These are phyloP conservation scores for Cecropterus lyciades DNA, from an alignment of 1,140 invertebrate genomes.

Conservation along the genomic window DNA sequence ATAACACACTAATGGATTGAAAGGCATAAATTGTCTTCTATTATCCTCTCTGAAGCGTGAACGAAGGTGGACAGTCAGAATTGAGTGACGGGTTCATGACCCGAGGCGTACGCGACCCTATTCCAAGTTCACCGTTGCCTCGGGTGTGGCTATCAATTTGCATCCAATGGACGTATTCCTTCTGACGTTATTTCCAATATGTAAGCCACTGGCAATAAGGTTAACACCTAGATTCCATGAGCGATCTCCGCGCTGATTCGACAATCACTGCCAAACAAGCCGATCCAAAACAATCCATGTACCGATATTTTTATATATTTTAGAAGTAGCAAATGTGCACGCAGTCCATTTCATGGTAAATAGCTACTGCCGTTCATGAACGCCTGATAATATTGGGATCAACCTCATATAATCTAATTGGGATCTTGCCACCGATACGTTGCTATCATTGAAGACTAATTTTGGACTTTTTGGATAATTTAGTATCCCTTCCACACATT, in stretches of 20 bases:
- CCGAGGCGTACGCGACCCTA: conserved; percentile 54
- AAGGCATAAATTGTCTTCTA: conserved; percentile 37
- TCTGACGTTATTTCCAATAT: conserved; percentile 31
- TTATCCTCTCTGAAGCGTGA: conserved; percentile 36
- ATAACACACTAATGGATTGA: conserved; percentile 19
- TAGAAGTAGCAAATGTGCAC: too few relatives aligned
- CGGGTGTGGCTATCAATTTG: conserved; percentile 59
- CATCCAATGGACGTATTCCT: conserved; percentile 56
- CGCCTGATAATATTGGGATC: too few relatives aligned
- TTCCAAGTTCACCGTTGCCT: conserved; percentile 57
- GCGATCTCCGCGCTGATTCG: conserved; percentile 7
- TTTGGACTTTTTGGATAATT: too few relatives aligned
- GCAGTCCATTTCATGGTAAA: too few relatives aligned
- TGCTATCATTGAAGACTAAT: not conserved
- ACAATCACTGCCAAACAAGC: conserved; percentile 5
- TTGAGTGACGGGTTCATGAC: conserved; percentile 54
- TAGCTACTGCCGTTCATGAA: too few relatives aligned
- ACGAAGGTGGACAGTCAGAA: conserved; percentile 48
- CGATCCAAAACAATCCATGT: not conserved
- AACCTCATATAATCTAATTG: too few relatives aligned
- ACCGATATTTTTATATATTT: too few relatives aligned
- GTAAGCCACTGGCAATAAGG: conserved; percentile 27
- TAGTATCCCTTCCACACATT: too few relatives aligned
- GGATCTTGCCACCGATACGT: too few relatives aligned
- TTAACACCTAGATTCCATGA: conserved; percentile 32